Base-by-base conservation (phyloP, 2,113 vertebrate species). In the Pleuronectes platessa region DNA sequence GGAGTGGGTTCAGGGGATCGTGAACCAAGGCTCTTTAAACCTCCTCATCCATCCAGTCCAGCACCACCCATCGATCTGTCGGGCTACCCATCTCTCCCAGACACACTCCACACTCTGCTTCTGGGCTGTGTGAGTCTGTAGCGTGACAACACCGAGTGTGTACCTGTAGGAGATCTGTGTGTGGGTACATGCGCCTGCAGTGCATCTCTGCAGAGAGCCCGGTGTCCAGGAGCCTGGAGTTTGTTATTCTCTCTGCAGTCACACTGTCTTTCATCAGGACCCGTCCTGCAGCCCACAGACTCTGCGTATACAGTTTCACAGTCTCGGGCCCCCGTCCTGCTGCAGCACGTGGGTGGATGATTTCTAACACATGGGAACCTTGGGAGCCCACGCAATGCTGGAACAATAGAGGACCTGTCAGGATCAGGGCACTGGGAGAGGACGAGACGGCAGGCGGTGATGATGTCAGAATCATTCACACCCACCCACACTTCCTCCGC, bases 361-460 rank as follows among this genome's bases (percentile, higher is more conserved):
- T 94, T 93, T 94, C 91, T 94, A 95, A 94, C 94, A 95, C 94
- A 95, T 95, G 94, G 91, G 91, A 89, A 89, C 89, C 88, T 88
- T 88, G 88, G 88, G 89, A 93, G 91, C 92, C 93, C 92, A 92
- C 90, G 90, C 89, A 89, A 76, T 20, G 64, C 85, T 88, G 86
- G 90, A 93, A 95, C 94, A 95, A 95, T 94, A 92, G 92, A 90
- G 70, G 89, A 94, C 89, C 94, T 95, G 94, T 95, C 93, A 90
- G 90, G 86, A 74, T 86, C 75, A 63, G 79, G 68, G 77, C 78
- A 78, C 76, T 84, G 86, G 81, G 87, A 79, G 89, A 82, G 88
- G 87, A 87, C 81, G 74, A 86, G 87, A 90, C 81, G 42, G 88
- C 74, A 71, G 88, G 81, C 74, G 78, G 89, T 63, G 85, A 79